Evolutionary conservation across 2,113 vertebrate genomes (phyloP), one percentile per base, ranked within the genome.

Genomic region (Upupa epops): DNA sequence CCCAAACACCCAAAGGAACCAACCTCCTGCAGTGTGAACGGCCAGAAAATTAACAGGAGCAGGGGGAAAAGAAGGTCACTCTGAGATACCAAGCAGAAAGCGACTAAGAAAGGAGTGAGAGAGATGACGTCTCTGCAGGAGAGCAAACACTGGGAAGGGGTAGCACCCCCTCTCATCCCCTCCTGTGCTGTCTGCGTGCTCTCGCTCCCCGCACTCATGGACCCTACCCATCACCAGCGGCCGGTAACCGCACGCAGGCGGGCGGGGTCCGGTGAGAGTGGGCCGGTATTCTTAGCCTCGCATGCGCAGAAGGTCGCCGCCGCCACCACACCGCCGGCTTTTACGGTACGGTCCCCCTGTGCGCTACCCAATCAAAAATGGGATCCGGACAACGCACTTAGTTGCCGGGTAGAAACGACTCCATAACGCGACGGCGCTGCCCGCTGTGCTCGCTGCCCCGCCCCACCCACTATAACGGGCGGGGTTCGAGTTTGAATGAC

Each of bases 281-380:
- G 40, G 40, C 40, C 11, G 40, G 11, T 15, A 42, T 15, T 42
- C 40, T 42, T 42, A 12, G 11, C 40, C 15, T 11, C 40, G 40
- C 40, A 42, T 42, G 40, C 40, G 40, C 40, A 42, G 40, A 15
- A 42, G 40, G 15, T 42, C 40, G 40, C 40, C 40, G 40, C 40
- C 40, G 40, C 40, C 40, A 15, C 11, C 40, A 42, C 40, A 42
- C 40, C 40, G 15, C 40, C 40, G 15, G 40, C 40, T 42, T 22
- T 9, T 12, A 5, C 58, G 69, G 72, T 65, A 72, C 36, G 3
- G 11, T 19, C 46, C n/a, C 14, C 2, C 22, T 13, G 8, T 2
- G 10, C 17, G 17, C 32, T 68, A 28, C 22, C 97, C 97, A 97
- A 96, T 97, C 75, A 93, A 84, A 94, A 86, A 34, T 22, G 31